Evolutionary conservation across 1,140 invertebrate species (phyloP).

Genomic region (Trichomalopsis sarcophagae): DNA sequence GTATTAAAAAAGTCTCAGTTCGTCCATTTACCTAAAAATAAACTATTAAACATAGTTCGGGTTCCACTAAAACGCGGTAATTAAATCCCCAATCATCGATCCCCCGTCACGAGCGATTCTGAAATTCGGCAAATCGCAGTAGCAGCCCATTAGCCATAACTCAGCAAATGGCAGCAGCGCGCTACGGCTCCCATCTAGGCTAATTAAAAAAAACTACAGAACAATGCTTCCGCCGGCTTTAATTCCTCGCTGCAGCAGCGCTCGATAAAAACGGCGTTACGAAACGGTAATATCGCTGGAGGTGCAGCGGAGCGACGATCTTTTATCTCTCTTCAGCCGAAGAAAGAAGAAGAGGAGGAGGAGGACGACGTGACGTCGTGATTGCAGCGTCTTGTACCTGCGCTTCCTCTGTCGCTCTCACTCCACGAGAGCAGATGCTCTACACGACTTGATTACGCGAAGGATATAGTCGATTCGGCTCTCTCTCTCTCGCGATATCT

Average conservation of each 20-base stretch:
- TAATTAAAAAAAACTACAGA: conserved; percentile 1
- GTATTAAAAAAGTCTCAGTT: too few relatives aligned
- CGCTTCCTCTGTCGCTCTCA: not conserved
- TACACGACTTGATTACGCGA: conserved; percentile 9
- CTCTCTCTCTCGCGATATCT: too few relatives aligned
- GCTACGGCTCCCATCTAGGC: not conserved
- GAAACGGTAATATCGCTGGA: conserved; percentile 30
- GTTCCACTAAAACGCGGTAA: too few relatives aligned
- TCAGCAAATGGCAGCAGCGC: not conserved
- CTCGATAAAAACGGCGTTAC: conserved; percentile 42
- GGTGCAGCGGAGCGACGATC: conserved; percentile 17
- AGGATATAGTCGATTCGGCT: not conserved
- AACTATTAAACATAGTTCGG: too few relatives aligned
- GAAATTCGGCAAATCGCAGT: not conserved
- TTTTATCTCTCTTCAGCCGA: not conserved
- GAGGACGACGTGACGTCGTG: conserved; percentile 6
- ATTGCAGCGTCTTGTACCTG: conserved; percentile 19
- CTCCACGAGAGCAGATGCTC: not conserved
- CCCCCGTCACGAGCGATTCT: not conserved
- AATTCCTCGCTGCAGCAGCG: not conserved
- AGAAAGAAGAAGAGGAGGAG: not conserved
- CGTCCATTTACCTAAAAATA: too few relatives aligned
- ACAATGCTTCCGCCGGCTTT: conserved; percentile 12
- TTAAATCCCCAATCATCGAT: too few relatives aligned
- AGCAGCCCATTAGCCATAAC: not conserved